Evolutionary conservation across 2,888 invertebrate species (phyloP).

Genomic region (Vesta saturnalis): DNA sequence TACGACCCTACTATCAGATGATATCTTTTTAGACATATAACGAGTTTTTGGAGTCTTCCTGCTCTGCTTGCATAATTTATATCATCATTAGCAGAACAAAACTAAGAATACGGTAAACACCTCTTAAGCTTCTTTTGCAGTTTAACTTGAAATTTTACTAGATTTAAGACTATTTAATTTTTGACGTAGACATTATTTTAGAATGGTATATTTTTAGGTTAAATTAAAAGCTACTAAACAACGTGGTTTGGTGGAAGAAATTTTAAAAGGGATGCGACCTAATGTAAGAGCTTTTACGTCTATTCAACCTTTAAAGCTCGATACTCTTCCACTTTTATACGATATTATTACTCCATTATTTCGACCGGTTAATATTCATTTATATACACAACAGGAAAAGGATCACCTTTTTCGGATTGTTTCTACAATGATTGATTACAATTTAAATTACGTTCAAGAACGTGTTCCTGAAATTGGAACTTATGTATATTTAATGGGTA

Average conservation of each 20-base stretch:
- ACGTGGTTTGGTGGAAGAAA: slow-evolving; percentile 67
- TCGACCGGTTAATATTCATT: slow-evolving; percentile 75
- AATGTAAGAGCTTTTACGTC: slow-evolving; percentile 62
- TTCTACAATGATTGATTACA: slow-evolving; percentile 88
- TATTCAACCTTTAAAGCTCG: slow-evolving; percentile 67
- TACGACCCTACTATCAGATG: slow-evolving; percentile 54
- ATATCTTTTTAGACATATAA: slow-evolving; percentile 55
- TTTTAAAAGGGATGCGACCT: slow-evolving; percentile 73
- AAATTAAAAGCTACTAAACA: slow-evolving; percentile 64
- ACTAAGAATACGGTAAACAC: slow-evolving; percentile 35
- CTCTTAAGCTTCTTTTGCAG: slow-evolving; percentile 16
- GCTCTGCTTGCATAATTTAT: slow-evolving; percentile 50
- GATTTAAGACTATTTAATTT: slow-evolving; percentile 2
- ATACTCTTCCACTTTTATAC: slow-evolving; percentile 77
- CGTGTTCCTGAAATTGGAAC: slow-evolving; percentile 78
- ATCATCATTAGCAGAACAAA: slow-evolving; percentile 52
- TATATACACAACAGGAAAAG: slow-evolving; percentile 79
- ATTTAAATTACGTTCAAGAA: slow-evolving; percentile 85
- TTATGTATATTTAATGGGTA: slow-evolving; percentile 69
- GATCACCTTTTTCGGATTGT: slow-evolving; percentile 76
- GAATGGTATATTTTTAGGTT: slow-evolving; percentile 62
- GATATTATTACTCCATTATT: slow-evolving; percentile 78
- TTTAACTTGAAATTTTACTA: not conserved
- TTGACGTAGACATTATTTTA: not conserved
- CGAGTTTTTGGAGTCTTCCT: slow-evolving; percentile 47